Evolutionary conservation across 2,113 vertebrate species (phyloP).

Genomic region (Podilymbus podiceps): DNA sequence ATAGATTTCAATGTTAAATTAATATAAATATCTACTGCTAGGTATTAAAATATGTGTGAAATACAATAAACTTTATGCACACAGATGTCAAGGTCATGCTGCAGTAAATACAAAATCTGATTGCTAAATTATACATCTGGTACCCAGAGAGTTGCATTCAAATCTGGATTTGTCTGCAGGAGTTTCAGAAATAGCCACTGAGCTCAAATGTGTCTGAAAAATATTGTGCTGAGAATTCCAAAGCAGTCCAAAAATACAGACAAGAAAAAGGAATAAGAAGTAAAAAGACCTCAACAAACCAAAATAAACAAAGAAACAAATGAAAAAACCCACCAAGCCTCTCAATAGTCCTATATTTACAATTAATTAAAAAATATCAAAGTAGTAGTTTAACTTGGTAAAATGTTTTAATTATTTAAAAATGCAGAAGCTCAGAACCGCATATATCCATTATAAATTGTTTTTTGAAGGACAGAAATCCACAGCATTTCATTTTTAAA

Average conservation of each 20-base stretch:
- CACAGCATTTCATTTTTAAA: neutral
- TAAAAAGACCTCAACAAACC: accelerated
- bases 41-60: neutral
- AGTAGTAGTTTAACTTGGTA: neutral
- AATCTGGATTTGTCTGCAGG: neutral
- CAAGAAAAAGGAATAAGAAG: neutral
- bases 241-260: neutral
- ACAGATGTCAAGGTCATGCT: neutral
- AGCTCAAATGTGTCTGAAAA: neutral
- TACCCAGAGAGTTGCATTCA: neutral
- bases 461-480: neutral
- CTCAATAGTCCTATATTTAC: no score
- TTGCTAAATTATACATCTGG: neutral
- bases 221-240: neutral
- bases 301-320: neutral
- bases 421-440: accelerated
- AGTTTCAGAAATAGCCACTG: neutral
- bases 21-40: neutral
- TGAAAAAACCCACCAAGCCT: no score
- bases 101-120: neutral
- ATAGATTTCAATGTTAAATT: neutral
- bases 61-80: neutral
- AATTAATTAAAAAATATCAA: no score
- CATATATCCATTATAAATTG: neutral
- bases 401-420: neutral